Evolutionary conservation across 2,888 invertebrate species (phyloP), one percentile per base, ranked within the genome.

Genomic region (Chrysotoxum bicinctum): DNA sequence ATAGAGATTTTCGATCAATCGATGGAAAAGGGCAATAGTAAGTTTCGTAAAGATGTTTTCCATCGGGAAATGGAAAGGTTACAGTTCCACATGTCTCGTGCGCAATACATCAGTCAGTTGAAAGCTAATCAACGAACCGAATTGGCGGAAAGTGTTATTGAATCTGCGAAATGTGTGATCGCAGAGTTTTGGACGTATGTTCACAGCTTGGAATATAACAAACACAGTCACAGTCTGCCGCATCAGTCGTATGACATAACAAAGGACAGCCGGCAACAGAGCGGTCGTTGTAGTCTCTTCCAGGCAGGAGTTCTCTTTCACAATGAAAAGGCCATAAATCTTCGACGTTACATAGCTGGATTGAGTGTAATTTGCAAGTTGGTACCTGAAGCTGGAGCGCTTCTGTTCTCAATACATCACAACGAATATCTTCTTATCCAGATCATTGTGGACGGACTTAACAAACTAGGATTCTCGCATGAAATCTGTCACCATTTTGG

Each of bases 401-500:
- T 90, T 1, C 75, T 91, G 0, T 37, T 85, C 43, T 62, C 76
- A 7, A 76, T 88, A 45, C 88, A 88, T 14, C 88, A 89, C 74
- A 89, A 89, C 3, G 88, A 90, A 56, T 88, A 89, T 48, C 87
- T 87, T 48, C 56, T 91, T 12, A 70, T 90, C n/a, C 88, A 91
- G 75, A 88, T 91, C n/a, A 88, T 87, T 5, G 87, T 88, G 10
- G 89, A 91, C 37, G 89, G 90, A 2, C 87, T 91, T 6, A 74
- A 83, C 4, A 90, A 90, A 64, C 70, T 91, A 58, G 90, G 91
- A 9, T 90, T 89, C 73, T 90, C 91, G 1, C 86, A 87, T 7
- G 91, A 91, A 52, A 84, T 90, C n/a, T 87, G 86, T 35, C 89
- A 89, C 32, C 90, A 91, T 76, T 90, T 90, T 69, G 91, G 91